These are phyloP conservation scores for Molanna angustata DNA, from an alignment of 2,888 invertebrate species.

Conservation along the genomic window DNA sequence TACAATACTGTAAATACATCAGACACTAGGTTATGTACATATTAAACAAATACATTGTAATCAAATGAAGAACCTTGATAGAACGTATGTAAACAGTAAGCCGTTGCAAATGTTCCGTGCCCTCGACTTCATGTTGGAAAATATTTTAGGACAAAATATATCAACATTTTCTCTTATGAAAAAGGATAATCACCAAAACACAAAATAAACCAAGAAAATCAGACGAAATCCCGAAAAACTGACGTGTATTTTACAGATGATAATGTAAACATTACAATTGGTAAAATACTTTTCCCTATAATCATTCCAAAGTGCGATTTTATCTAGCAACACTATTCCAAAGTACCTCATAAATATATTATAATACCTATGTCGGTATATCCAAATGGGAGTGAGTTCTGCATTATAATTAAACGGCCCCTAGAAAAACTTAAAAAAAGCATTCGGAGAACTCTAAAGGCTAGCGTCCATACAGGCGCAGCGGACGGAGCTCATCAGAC, in stretches of 20 bases:
- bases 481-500: too few species aligned
- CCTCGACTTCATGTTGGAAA: slow-evolving; percentile 59
- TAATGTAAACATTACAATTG: neutral
- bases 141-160: slow-evolving; percentile 3
- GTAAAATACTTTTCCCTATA: neutral
- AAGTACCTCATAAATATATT: too few species aligned
- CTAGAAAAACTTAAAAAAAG: too few species aligned
- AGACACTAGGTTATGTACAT: too few species aligned
- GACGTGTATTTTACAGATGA: slow-evolving; percentile 24
- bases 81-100: slow-evolving; percentile 55
- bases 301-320: too few species aligned
- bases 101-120: slow-evolving; percentile 42
- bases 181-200: neutral
- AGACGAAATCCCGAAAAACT: slow-evolving; percentile 10
- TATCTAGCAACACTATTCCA: too few species aligned
- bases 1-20: too few species aligned
- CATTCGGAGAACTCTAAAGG: too few species aligned
- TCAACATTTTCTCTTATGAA: slow-evolving; percentile 18
- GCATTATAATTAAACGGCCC: too few species aligned
- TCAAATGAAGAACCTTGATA: slow-evolving; percentile 8
- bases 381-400: too few species aligned
- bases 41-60: slow-evolving; percentile 4
- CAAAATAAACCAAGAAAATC: neutral
- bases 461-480: too few species aligned
- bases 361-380: too few species aligned